Base-by-base conservation (phyloP, 2,797 vertebrate genomes). In the Oryzias dopingdopingensis region DNA sequence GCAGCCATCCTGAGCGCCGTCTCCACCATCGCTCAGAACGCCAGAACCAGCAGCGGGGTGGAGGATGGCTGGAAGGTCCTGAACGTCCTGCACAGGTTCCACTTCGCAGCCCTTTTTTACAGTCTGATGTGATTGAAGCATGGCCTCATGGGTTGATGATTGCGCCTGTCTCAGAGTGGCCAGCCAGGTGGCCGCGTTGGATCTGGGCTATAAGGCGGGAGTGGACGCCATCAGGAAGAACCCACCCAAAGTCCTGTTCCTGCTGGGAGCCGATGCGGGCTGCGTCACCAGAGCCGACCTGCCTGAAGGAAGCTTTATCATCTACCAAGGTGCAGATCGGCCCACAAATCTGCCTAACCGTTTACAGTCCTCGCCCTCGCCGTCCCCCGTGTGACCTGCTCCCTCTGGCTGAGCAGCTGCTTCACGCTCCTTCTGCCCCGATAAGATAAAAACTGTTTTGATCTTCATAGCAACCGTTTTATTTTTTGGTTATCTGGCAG, bases 131-230 rank as follows among this genome's bases (percentile, higher is more conserved):
- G 44, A 22, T 46, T 22, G 22, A 3, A 12, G 4, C 4, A 1
- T 5, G 45, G 14, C 10, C 17, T 14, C 20, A 2, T 3, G 24
- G 13, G 17, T 4, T 24, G 13, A 56, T 22, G 50, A 8, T 12
- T 14, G 32, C 72, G 46, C 70, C 0, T 82, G 47, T 80, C 71
- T 8, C 86, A 99, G 97, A 83, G 93, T 97, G 85, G 96, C 97
- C 79, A 97, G 95, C 87, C 97, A 99, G 75, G 97, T 99, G 10
- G 97, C 97, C 78, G 96, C 97, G 14, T 84, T 99, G 83, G 97
- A 99, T 75, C 88, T 99, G 56, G 97, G 97, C 52, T 99, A 97
- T 91, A 97, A 96, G 80, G 90, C 96, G 29, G 97, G 97, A 14
- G 94, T 99, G 16, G 95, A 97, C 4, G 86, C 90, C 56, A 93